Evolutionary conservation across 1,140 invertebrate genomes (phyloP), one percentile per base, ranked within the genome.

Genomic region (Araneus ventricosus): DNA sequence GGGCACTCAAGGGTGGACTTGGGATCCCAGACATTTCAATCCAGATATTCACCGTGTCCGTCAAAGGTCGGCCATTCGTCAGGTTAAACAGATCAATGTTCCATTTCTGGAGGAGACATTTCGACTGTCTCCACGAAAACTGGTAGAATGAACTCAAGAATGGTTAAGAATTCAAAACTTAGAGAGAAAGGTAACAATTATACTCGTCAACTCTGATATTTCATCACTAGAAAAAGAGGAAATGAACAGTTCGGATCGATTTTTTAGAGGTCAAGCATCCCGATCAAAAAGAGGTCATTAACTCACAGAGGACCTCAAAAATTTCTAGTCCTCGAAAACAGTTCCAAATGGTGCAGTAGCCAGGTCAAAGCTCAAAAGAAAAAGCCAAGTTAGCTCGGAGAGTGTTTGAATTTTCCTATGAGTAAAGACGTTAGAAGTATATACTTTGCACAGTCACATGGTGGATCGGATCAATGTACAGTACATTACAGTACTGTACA

Each of bases 231-330:
- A 5, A 61, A 4, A 30, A 30, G 67, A 75, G 30, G 30, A 20
- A 45, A n/a, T n/a, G n/a, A 17, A 45, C 41, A 27, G 80, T 27
- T 82, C 80, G 80, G 45, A 45, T 52, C 80, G 37, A 82, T 52
- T 45, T 52, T 75, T 82, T 82, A 82, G 37, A 82, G 80, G 80
- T 82, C 80, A 52, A n/a, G 24, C 80, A 82, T 82, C 80, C 27
- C 67, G 27, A 30, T 75, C 27, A 34, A 37, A 27, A 75, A 14
- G 30, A 17, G 67, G 67, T 37, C 30, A 30, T 17, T 14, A 30
- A 75, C 67, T 30, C 30, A 17, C 14, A 75, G 27, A 75, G 30
- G 22, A 63, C n/a, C n/a, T n/a, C 67, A 70, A 34, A 70, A 75
- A 4, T 1, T 30, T 75, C 10, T 30, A 30, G 67, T 30, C 30